Evolutionary conservation across 1,140 invertebrate genomes (phyloP).

Genomic region (Daktulosphaira vitifoliae): DNA sequence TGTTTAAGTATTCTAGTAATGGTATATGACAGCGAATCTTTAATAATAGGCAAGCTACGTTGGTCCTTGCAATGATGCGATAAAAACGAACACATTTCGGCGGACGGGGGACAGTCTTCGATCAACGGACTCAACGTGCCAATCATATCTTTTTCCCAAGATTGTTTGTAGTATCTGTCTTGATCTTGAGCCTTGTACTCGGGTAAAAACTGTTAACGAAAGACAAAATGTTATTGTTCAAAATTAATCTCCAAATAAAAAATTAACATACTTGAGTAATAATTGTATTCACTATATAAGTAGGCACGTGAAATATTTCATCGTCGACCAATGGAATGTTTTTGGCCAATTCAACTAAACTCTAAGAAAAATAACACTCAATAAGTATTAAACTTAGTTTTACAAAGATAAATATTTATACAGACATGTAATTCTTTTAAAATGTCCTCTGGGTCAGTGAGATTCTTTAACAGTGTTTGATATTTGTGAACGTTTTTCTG

Average conservation of each 20-base stretch:
- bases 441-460: slow-evolving; percentile 64
- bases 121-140: slow-evolving; percentile 51
- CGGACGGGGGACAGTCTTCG: slow-evolving; percentile 53
- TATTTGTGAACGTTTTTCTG: slow-evolving; percentile 74
- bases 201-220: no score
- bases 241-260: no score
- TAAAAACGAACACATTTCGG: slow-evolving; percentile 54
- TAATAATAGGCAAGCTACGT: slow-evolving; percentile 52
- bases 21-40: slow-evolving; percentile 59
- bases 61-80: slow-evolving; percentile 51
- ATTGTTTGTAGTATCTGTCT: slow-evolving; percentile 39
- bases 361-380: slow-evolving; percentile 53
- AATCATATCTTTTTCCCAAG: slow-evolving; percentile 49
- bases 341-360: slow-evolving; percentile 67
- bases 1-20: slow-evolving; percentile 73
- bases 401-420: slow-evolving; percentile 23
- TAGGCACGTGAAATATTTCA: slow-evolving; percentile 60
- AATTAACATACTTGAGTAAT: slow-evolving; percentile 49
- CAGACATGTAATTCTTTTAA: slow-evolving; percentile 68
- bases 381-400: no score
- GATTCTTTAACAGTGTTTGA: slow-evolving; percentile 58
- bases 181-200: slow-evolving; percentile 41
- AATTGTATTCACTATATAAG: slow-evolving; percentile 65
- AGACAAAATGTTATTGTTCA: no score
- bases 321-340: slow-evolving; percentile 72